Evolutionary conservation across 2,888 invertebrate species (phyloP), one percentile per base, ranked within the genome.

Genomic region (Perdita meconis): DNA sequence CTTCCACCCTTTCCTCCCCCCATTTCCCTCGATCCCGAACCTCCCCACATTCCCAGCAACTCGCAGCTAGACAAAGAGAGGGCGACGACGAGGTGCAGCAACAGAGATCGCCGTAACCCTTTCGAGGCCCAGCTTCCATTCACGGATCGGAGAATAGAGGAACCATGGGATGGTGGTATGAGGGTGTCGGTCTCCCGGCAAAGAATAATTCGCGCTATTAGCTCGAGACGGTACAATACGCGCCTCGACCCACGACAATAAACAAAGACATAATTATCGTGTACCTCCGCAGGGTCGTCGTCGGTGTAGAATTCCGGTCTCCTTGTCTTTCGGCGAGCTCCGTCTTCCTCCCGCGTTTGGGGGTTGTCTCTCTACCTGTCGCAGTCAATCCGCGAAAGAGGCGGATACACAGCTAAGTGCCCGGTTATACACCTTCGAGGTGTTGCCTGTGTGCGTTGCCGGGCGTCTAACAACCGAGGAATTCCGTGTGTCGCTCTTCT

Each of bases 201-300:
- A 81, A 89, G 89, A 90, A 89, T 90, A 89, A 90, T 90, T 90
- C 88, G 83, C 86, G 87, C 88, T 88, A 89, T 89, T 90, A 90
- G 87, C 88, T 80, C 64, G 73, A 68, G 53, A 61, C 65, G 70
- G 80, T 55, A 88, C 88, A 89, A 89, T 89, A 80, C 71, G 19
- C 78, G 73, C 67, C 80, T 73, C 72, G 76, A 65, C 70, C 75
- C 79, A 83, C 85, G 83, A 86, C 85, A 83, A 88, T 86, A 86
- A 89, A 89, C 89, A 88, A 89, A 87, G 87, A 78, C 83, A 80
- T 87, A 87, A 88, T 87, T 89, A 88, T 83, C 61, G 78, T 67
- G 72, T 63, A 66, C 38, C 70, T 56, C 67, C 51, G 59, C 59
- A 56, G 53, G 69, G 50, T 63, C 59, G 67, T 57, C 53, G 59